A percentile compares a stretch with the other conserved stretches of the same genome.
phyloP scores from a whole-genome alignment of 2,113 vertebrate genomes.

The Menidia beryllina region DNA sequence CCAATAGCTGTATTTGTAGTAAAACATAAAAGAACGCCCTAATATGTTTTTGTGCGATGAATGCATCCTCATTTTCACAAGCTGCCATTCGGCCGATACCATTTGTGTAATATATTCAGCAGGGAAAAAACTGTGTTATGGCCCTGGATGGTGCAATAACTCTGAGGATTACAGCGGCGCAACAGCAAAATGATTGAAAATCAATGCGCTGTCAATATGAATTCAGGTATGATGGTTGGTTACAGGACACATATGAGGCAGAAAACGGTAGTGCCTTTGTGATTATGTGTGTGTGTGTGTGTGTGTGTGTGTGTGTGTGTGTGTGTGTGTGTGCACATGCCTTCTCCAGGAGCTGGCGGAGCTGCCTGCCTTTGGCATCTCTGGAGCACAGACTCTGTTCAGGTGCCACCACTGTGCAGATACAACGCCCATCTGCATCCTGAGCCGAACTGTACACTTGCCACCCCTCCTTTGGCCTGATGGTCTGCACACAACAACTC shows the following conservation, averaged over 20 bases:
- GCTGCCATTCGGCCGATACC: conserved; percentile 49
- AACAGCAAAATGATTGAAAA: conserved; percentile 43
- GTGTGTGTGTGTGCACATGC: conserved; percentile 65
- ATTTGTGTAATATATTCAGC: conserved; percentile 53
- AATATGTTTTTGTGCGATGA: conserved; percentile 18
- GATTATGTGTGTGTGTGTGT: too few species aligned
- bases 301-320: conserved; percentile 22
- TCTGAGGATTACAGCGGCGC: conserved; percentile 47
- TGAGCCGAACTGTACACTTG: conserved; percentile 98
- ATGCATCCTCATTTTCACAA: conserved; percentile 28
- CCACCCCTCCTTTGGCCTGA: conserved; percentile 97
- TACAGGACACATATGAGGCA: conserved; percentile 3
- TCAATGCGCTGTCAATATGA: conserved; percentile 33
- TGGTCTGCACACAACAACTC: conserved; percentile 83
- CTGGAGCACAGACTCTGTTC: conserved; percentile 97
- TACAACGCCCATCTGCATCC: conserved; percentile 95
- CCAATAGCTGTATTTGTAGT: not conserved
- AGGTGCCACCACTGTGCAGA: conserved; percentile 98
- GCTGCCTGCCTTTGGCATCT: conserved; percentile 96
- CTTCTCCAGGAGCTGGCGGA: conserved; percentile 97
- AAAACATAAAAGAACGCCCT: not conserved
- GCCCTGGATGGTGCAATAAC: conserved; percentile 54
- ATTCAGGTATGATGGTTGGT: conserved; percentile 29
- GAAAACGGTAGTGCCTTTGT: not conserved
- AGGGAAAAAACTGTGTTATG: conserved; percentile 49